Percentiles rank a stretch among this genome's conserved stretches.
These are phyloP conservation scores for Platycercus adscitus DNA, from an alignment of 2,113 vertebrate species.

Conservation along the genomic window DNA sequence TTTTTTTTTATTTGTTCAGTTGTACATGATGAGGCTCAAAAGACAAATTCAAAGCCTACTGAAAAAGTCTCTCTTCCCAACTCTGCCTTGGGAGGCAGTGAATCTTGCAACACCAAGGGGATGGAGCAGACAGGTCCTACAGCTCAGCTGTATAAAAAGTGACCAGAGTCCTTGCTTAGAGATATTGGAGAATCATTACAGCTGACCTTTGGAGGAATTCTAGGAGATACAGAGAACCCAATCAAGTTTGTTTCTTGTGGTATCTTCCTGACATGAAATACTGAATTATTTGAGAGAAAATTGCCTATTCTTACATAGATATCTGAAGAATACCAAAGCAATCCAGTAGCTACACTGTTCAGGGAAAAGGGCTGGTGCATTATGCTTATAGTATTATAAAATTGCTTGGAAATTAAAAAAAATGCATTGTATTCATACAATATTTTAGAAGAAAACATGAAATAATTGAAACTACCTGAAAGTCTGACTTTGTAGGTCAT, in stretches of 20 bases:
- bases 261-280: not conserved
- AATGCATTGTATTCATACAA: fast-evolving
- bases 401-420: not conserved
- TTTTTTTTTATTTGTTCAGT: not conserved
- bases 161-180: fast-evolving
- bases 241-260: not conserved
- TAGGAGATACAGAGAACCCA: not conserved
- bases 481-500: not conserved
- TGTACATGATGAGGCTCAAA: not conserved
- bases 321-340: not conserved
- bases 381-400: not conserved
- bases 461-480: not conserved
- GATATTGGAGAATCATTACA: not conserved
- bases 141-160: not conserved
- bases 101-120: not conserved
- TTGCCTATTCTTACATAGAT: not conserved
- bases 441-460: not conserved
- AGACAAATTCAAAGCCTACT: not conserved
- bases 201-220: not conserved
- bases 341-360: not conserved
- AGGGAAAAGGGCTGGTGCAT: not conserved
- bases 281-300: not conserved
- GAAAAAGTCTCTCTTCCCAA: not conserved
- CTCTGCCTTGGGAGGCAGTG: not conserved
- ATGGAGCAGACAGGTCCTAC: not conserved